phyloP scores from a whole-genome alignment of 2,797 vertebrate species.

The Danio tinwini region DNA sequence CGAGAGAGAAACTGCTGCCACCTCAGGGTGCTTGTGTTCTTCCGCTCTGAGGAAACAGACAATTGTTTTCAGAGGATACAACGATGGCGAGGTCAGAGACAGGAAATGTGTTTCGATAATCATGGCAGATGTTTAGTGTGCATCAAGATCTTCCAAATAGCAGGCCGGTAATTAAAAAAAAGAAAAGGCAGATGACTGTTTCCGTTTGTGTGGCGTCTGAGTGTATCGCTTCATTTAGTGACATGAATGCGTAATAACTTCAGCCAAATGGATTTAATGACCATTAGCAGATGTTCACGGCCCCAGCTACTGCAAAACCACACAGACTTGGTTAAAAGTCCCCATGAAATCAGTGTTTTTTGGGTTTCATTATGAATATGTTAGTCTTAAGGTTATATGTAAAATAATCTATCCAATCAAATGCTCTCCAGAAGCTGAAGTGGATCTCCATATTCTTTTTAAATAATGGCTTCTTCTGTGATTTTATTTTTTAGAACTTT shows the following conservation, averaged over 20 bases:
- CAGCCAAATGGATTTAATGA: conserved; percentile 46
- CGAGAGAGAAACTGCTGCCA: conserved; percentile 47
- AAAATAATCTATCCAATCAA: too few species aligned
- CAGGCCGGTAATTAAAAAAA: conserved; percentile 31
- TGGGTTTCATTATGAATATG: too few species aligned
- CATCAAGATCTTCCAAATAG: conserved; percentile 66
- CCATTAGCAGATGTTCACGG: conserved; percentile 48
- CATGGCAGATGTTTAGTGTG: conserved; percentile 74
- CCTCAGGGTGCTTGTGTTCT: conserved; percentile 60
- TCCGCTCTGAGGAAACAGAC: conserved; percentile 65
- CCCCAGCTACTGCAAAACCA: conserved; percentile 23
- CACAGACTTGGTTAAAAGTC: background rate
- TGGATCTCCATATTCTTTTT: too few species aligned
- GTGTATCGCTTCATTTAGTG: conserved; percentile 35
- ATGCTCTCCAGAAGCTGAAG: too few species aligned
- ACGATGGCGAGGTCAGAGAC: conserved; percentile 67
- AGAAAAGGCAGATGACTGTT: conserved; percentile 25
- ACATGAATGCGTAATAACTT: conserved; percentile 40
- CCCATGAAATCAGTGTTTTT: too few species aligned
- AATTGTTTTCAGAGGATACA: conserved; percentile 63
- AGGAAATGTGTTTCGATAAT: conserved; percentile 76
- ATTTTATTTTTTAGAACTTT: too few species aligned
- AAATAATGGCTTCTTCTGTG: too few species aligned
- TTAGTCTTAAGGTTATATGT: too few species aligned
- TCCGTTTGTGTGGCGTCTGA: conserved; percentile 24